Percentiles rank a stretch among this genome's conserved stretches.
phyloP scores from a whole-genome alignment of 1,140 invertebrate genomes.

The Tetragnatha versicolor region DNA sequence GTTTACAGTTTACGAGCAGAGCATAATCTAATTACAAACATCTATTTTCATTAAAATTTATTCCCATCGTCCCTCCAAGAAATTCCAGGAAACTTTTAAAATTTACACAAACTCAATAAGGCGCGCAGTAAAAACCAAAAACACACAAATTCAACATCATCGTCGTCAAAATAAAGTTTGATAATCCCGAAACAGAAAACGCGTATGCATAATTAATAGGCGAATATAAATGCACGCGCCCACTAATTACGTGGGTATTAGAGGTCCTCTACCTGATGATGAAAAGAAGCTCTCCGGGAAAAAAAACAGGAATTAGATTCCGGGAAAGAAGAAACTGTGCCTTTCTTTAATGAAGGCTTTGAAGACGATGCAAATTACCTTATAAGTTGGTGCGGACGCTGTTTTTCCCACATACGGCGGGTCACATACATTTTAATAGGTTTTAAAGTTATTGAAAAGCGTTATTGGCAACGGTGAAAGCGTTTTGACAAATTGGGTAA shows the following conservation, averaged over 20 bases:
- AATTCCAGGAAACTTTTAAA: constrained; percentile 32
- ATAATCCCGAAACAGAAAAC: constrained; percentile 34
- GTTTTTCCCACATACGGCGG: too few relatives aligned
- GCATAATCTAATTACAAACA: constrained; percentile 38
- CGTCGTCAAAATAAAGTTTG: constrained; percentile 42
- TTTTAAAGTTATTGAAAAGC: too few relatives aligned
- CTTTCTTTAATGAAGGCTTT: constrained; percentile 13
- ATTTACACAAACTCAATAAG: constrained; percentile 46
- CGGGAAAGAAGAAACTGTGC: background rate
- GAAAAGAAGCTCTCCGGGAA: background rate
- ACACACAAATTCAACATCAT: background rate
- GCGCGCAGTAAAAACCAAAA: background rate
- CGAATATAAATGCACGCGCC: constrained; percentile 35
- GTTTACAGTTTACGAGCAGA: background rate
- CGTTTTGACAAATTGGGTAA: too few relatives aligned
- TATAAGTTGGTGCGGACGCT: too few relatives aligned
- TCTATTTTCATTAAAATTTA: constrained; percentile 34
- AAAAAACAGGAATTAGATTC: constrained; percentile 30
- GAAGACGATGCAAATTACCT: constrained; percentile 1
- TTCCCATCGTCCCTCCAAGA: background rate
- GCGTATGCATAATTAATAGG: constrained; percentile 50
- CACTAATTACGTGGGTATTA: constrained; percentile 28
- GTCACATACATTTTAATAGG: too few relatives aligned
- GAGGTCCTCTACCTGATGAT: background rate
- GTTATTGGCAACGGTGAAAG: too few relatives aligned